phyloP scores from a whole-genome alignment of 2,888 invertebrate genomes.

The Lepidonotus clava region DNA sequence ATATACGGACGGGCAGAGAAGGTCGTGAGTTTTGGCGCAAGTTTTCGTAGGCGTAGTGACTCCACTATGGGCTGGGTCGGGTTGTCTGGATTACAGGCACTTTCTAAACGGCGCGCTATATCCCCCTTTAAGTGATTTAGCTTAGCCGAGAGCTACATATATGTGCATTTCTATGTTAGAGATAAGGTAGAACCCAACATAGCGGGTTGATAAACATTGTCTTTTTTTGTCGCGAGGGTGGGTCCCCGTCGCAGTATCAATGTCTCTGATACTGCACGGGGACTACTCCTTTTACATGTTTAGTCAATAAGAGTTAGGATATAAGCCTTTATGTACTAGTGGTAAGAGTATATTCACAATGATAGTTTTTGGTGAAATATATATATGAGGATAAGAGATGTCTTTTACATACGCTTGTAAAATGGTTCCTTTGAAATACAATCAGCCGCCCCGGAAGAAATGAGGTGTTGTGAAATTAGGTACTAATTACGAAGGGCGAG shows the following conservation, averaged over 20 bases:
- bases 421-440: neutral
- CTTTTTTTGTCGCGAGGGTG: neutral
- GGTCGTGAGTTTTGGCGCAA: neutral
- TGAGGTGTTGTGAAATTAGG: neutral
- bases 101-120: neutral
- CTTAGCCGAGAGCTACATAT: constrained; percentile 9
- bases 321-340: neutral
- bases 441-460: neutral
- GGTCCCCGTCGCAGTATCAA: neutral
- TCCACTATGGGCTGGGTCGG: neutral
- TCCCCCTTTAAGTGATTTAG: neutral
- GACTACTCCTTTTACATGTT: neutral
- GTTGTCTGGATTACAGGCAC: neutral
- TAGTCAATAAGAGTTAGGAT: neutral
- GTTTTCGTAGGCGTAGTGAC: neutral
- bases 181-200: neutral
- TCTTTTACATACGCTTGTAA: neutral
- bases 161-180: neutral
- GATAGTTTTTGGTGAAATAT: neutral
- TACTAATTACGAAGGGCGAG: neutral
- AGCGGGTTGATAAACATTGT: neutral
- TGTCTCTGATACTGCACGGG: neutral
- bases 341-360: constrained; percentile 28
- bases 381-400: neutral
- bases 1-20: too few species aligned